Base-by-base conservation (phyloP, 1,140 invertebrate genomes). In the Antheraea mylitta region DNA sequence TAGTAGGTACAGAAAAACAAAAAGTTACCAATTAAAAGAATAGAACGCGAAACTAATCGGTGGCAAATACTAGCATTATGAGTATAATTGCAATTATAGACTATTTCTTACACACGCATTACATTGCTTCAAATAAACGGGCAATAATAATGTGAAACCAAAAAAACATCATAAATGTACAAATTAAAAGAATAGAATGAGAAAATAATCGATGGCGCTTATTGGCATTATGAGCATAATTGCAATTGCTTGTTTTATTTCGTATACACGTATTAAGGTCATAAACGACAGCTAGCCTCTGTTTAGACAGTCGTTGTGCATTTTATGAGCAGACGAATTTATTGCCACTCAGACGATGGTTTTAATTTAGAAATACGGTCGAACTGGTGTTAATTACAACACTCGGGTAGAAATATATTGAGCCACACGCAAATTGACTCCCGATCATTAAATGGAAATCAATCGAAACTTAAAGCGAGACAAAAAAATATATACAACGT, bases 241-340 rank as follows among this genome's bases (percentile, higher is more conserved):
- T 64, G 66, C 58, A 64, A 22, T 64, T 69, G 65, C 71, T 72
- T 73, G 67, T 81, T 79, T 81, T 77, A 78, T 76, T 82, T 80
- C 62, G 76, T 72, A 80, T 80, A 81, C 71, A 67, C 75, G 72
- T 71, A 87, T 83, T 82, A 83, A 76, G 75, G 79, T 73, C 67
- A 76, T 86, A 84, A 88, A 88, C 68, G 81, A 83, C 82, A 78
- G 79, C 84, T 81, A 85, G 81, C 81, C 88, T 72, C 82, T 85
- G 83, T 88, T 91, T 87, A 88, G 85, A 87, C 79, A 82, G 79
- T 89, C 87, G 83, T 90, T 88, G 87, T 72, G 45, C 59, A 71
- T 69, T 91, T 91, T 89, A 91, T 84, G 87, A 76, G 74, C 79
- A 79, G 73, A 79, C 74, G 77, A 85, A 89, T 89, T 91, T 91